Evolutionary conservation across 1,140 invertebrate genomes (phyloP).

Genomic region (Sinella curviseta): DNA sequence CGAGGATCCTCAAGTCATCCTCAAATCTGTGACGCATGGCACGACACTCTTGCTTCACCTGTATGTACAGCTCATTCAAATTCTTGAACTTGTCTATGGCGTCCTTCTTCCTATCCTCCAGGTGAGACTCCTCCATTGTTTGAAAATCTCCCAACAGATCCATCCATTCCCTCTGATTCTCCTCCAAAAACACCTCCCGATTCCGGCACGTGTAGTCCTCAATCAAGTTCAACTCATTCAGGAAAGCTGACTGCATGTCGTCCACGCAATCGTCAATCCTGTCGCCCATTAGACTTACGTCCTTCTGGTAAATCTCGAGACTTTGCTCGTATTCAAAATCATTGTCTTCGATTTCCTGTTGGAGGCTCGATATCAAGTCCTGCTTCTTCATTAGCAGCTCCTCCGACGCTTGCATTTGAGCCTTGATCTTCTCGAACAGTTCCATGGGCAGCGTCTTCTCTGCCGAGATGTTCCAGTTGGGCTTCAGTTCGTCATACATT

Average conservation of each 20-base stretch:
- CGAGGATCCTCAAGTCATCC: constrained; percentile 42
- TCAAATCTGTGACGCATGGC: constrained; percentile 35
- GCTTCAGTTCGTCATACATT: constrained; percentile 36
- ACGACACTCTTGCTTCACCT: constrained; percentile 35
- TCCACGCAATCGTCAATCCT: constrained; percentile 47
- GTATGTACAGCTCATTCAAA: constrained; percentile 33
- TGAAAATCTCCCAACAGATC: constrained; percentile 40
- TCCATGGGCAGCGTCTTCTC: constrained; percentile 45
- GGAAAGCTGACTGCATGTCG: constrained; percentile 36
- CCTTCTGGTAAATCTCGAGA: constrained; percentile 47
- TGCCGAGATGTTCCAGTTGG: constrained; percentile 40
- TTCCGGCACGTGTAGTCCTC: constrained; percentile 43
- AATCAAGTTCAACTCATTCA: constrained; percentile 42
- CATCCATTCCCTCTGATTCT: constrained; percentile 44
- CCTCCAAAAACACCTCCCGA: constrained; percentile 38
- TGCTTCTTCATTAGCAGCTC: constrained; percentile 42
- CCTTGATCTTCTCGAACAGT: constrained; percentile 42
- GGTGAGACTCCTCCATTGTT: constrained; percentile 31
- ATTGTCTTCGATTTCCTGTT: constrained; percentile 40
- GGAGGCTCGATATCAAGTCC: constrained; percentile 35
- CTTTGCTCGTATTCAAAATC: constrained; percentile 44
- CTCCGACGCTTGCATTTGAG: constrained; percentile 42
- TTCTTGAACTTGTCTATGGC: constrained; percentile 38
- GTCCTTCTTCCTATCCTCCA: constrained; percentile 36
- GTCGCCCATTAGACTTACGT: constrained; percentile 48